A percentile compares a stretch with the other conserved stretches of the same genome.
phyloP scores from a whole-genome alignment of 2,113 vertebrate species.

The Hemibagrus wyckioides region DNA sequence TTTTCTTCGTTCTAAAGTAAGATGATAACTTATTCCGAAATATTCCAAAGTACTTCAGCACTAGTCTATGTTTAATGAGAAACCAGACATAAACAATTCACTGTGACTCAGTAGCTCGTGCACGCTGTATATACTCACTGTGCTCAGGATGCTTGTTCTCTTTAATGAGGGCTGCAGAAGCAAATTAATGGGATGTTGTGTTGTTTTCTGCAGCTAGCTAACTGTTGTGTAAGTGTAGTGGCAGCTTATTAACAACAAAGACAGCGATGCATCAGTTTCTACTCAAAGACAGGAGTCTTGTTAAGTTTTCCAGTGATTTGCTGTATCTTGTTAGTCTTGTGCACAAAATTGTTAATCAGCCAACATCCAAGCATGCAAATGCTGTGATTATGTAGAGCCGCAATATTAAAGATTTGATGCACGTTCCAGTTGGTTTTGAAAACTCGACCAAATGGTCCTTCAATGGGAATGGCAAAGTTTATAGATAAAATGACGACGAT shows the following conservation, averaged over 20 bases:
- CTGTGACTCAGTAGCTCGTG: not conserved
- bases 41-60: not conserved
- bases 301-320: constrained; percentile 3
- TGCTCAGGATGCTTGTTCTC: not conserved
- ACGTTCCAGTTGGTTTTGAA: not conserved
- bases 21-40: not conserved
- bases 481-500: not conserved
- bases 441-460: not conserved
- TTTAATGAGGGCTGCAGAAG: constrained; percentile 23
- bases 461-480: no score
- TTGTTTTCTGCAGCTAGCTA: constrained; percentile 1
- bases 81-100: not conserved
- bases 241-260: constrained; percentile 36
- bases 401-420: not conserved
- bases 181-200: not conserved
- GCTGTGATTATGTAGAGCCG: not conserved
- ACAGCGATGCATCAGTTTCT: not conserved
- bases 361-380: not conserved
- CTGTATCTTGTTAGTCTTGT: not conserved
- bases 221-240: not conserved
- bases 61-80: not conserved
- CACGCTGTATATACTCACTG: not conserved
- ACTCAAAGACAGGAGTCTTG: not conserved
- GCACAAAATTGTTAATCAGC: not conserved
- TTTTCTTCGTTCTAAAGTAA: not conserved